Evolutionary conservation across 2,113 vertebrate species (phyloP).

Genomic region (Lutjanus erythropterus): DNA sequence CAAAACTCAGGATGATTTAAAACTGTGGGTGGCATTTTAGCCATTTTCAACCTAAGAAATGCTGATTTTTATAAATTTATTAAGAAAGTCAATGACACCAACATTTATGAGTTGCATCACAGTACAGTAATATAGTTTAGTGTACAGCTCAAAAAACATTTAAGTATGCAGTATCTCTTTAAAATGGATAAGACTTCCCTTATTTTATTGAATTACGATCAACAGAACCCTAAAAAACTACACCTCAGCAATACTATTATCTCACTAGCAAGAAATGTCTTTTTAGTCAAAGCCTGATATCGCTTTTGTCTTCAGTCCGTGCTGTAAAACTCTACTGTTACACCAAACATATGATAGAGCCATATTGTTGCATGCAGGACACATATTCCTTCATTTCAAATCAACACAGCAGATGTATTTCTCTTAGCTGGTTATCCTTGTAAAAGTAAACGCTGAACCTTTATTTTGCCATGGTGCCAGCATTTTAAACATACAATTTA

Average conservation of each 20-base stretch:
- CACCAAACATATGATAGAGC: conserved; percentile 18
- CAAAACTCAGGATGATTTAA: too few relatives aligned
- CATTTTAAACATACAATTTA: neutral
- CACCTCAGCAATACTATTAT: neutral
- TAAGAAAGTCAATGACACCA: too few relatives aligned
- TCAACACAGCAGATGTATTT: conserved; percentile 27
- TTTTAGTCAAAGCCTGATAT: neutral
- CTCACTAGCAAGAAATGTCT: neutral
- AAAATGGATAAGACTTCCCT: too few relatives aligned
- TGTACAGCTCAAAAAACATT: too few relatives aligned
- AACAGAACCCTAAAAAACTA: neutral
- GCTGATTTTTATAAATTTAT: too few relatives aligned
- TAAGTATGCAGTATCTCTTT: too few relatives aligned
- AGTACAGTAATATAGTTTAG: too few relatives aligned
- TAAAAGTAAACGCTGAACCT: neutral
- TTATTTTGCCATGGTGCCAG: neutral
- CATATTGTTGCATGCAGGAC: conserved; percentile 18
- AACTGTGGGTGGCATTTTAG: too few relatives aligned
- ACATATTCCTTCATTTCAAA: conserved; percentile 7
- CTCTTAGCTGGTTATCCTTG: neutral
- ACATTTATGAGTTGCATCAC: too few relatives aligned
- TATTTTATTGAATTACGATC: too few relatives aligned
- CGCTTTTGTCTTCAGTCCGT: neutral
- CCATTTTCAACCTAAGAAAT: too few relatives aligned
- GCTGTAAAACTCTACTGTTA: neutral